Base-by-base conservation (phyloP, 1,140 invertebrate genomes). In the Drosophila chauvacae region DNA sequence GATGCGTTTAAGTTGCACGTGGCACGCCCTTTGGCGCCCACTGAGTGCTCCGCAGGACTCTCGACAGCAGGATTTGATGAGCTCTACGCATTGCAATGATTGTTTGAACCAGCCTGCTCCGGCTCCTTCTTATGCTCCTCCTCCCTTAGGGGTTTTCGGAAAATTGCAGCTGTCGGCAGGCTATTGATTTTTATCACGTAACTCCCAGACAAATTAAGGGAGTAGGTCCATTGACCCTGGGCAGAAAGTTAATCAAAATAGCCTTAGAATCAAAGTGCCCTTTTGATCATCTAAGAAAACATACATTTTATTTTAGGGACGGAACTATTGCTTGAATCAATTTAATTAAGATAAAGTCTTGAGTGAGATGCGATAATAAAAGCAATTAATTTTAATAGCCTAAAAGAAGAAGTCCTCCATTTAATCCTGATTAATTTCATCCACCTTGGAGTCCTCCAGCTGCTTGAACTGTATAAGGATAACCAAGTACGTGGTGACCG, bases 381-480 rank as follows among this genome's bases (percentile, higher is more conserved):
- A 33, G 1, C 10, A 7, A 45, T 75, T 48, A 9, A 47, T 44
- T 30, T 53, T 20, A 45, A 28, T 42, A 16, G 18, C 9, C 7
- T 6, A n/a, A 13, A 33, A 13, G 2, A 0, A 5, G 1, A 37
- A 18, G 7, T 11, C 4, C 9, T n/a, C 2, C 7, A 30, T 6
- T 33, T 42, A 60, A 11, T 20, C 4, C 14, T 53, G 37, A 14
- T 47, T 11, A 45, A 70, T 51, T 47, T 91, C 82, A 9, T 85
- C 82, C 53, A 77, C 35, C 51, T 92, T 92, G 2, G 91, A 91
- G 56, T 92, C 91, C 65, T 92, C 91, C 9, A 92, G 61, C 58
- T 92, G 90, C 48, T 92, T 92, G 6, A 92, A 92, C 41, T 92
- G 91, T 33, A 92, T 92, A 14, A 92, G 61, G 10, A 92, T 92